Percentiles rank a stretch among this genome's conserved stretches.
These are phyloP conservation scores for Peromyscus melanophrys DNA, from an alignment of 2,797 vertebrate genomes.

Conservation along the genomic window DNA sequence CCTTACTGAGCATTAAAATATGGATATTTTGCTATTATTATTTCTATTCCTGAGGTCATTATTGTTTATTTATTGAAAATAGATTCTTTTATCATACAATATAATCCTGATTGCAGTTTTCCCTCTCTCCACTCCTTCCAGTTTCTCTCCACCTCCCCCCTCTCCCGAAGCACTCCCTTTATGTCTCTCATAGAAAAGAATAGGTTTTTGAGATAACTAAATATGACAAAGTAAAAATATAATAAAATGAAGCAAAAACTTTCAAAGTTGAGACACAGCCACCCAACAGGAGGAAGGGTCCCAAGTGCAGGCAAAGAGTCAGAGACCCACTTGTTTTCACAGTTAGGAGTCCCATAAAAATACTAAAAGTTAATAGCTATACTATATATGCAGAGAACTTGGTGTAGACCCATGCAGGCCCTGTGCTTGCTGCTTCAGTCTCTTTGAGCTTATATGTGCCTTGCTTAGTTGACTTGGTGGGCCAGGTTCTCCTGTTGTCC, in stretches of 20 bases:
- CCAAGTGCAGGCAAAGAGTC: background rate
- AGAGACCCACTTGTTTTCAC: background rate
- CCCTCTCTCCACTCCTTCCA: background rate
- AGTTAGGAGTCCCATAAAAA: background rate
- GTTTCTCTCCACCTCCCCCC: background rate
- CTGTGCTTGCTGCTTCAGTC: background rate
- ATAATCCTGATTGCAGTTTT: background rate
- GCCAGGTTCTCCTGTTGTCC: background rate
- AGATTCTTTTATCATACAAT: background rate
- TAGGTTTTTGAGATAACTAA: background rate
- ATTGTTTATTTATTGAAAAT: background rate
- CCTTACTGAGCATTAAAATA: background rate
- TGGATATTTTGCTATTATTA: conserved; percentile 14
- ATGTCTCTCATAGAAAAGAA: background rate
- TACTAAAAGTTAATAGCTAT: background rate
- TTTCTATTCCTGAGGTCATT: background rate
- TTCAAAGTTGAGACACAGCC: background rate
- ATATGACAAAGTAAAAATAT: background rate
- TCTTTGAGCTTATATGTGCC: background rate
- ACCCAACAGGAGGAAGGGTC: background rate
- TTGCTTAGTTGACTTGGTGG: background rate
- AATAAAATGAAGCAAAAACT: background rate
- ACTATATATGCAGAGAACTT: background rate
- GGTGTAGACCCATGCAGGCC: too few species aligned
- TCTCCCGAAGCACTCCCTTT: background rate